Evolutionary conservation across 2,797 vertebrate species (phyloP), one percentile per base, ranked within the genome.

Genomic region (Thaleichthys pacificus): DNA sequence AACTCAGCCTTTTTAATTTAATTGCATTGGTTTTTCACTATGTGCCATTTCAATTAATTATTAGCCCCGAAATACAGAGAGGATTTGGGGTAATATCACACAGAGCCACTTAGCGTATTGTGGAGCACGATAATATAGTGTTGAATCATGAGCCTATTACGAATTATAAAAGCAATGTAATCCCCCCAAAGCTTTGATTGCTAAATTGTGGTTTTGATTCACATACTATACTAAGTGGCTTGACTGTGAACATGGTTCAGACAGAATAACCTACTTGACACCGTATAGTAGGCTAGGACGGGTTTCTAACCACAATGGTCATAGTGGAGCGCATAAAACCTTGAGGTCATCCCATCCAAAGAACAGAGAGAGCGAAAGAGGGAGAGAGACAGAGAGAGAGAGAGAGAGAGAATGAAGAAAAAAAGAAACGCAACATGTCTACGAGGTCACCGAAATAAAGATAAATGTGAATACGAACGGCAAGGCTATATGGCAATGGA

Each of bases 371-470:
- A 19, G 57, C 26, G 61, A 64, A 11, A 47, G 61, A 71, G 61
- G 14, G 35, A 51, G 49, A 28, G 60, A 51, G 58, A 15, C 86
- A 83, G 86, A 85, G 85, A 79, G 79, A 79, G 24, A 32, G 58
- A 22, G 51, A n/a, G 51, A n/a, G 86, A 86, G 86, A 78, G 79
- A 80, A 19, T 21, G 58, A 22, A 2, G 1, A 17, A n/a, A 9
- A 35, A 85, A 73, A 71, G 68, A 68, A 66, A 51, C 73, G 57
- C 9, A 85, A 82, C 68, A 84, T 88, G 88, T 82, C 78, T 77
- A 68, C 89, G 92, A 92, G 94, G 93, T 94, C 93, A 93, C 86
- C n/a, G 91, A 93, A 93, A 94, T 94, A 92, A 92, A 94, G 94
- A 95, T 93, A 93, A 94, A 94, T 94, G 93, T 83, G 92, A 91